Evolutionary conservation across 2,888 invertebrate genomes (phyloP), one percentile per base, ranked within the genome.

Genomic region (Dascillus cervinus): DNA sequence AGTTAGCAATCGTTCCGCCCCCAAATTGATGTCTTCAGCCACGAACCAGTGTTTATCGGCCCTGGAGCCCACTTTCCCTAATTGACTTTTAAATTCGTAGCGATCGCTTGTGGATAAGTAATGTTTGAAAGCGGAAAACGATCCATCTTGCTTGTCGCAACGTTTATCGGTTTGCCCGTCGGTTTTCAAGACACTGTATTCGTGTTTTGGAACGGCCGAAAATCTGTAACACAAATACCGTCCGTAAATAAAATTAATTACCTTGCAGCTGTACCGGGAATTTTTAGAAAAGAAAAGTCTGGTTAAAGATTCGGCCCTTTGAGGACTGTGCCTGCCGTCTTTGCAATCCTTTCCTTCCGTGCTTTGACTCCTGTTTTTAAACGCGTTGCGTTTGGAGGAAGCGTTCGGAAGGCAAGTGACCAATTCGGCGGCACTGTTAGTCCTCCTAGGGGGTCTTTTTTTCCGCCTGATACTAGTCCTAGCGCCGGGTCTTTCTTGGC

Each of bases 1-100:
- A 11, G 82, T 82, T 39, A 89, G 68, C 26, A 89, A 70, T 46
- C 85, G 71, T 56, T 86, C 83, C 0, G 84, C 81, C 60, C 83
- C 83, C 38, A 83, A 73, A 28, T 81, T 78, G 47, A 78, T 79
- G 63, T 92, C 91, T 53, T 80, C 80, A 37, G 92, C 83, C 13
- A 85, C 77, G 62, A 91, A 62, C 92, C 92, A 94, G 61, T 89
- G 81, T 62, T 91, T 91, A 63, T 84, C 84, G 29, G 82, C 71
- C 31, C 92, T 73, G 21, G 84, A 86, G 5, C 91, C 92, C 41
- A 92, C 82, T 44, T 82, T 77, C 53, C 81, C 79, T 43, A 92
- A 70, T 53, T 88, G 85, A 29, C 82, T 78, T 48, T 85, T 73
- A 45, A 88, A 72, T 49, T 79, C 79, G 59, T 90, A 92, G 48